phyloP scores from a whole-genome alignment of 2,888 invertebrate species.

The Parochlus steinenii region DNA sequence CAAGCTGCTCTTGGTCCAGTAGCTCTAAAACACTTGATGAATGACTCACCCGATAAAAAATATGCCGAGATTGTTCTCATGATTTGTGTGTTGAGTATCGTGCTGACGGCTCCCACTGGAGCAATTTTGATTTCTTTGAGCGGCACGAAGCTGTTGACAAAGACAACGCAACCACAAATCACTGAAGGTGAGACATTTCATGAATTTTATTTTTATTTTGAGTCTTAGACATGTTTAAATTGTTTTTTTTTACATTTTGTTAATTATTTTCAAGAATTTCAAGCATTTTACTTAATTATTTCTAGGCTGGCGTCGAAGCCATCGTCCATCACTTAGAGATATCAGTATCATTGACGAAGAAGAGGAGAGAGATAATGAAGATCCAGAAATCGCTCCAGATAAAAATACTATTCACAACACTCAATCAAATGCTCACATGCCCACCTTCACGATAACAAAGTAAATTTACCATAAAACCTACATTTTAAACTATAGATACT shows the following conservation, averaged over 20 bases:
- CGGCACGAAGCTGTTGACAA: slow-evolving; percentile 60
- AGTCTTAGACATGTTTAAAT: not conserved
- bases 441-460: slow-evolving; percentile 16
- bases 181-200: slow-evolving; percentile 36
- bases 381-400: slow-evolving; percentile 29
- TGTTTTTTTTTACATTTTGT: not conserved
- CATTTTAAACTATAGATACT: too few relatives aligned
- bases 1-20: slow-evolving; percentile 78
- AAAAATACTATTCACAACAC: slow-evolving; percentile 25
- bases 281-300: slow-evolving; percentile 5
- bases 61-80: slow-evolving; percentile 59
- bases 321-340: slow-evolving; percentile 69
- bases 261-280: not conserved
- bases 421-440: slow-evolving; percentile 22
- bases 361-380: slow-evolving; percentile 38
- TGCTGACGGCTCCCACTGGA: slow-evolving; percentile 70
- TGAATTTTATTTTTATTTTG: not conserved
- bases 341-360: slow-evolving; percentile 77
- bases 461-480: too few relatives aligned
- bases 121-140: slow-evolving; percentile 66
- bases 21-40: slow-evolving; percentile 46
- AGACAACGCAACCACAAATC: slow-evolving; percentile 52
- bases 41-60: slow-evolving; percentile 27
- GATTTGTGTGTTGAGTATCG: slow-evolving; percentile 62
- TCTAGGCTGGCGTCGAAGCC: slow-evolving; percentile 59